A percentile compares a stretch with the other conserved stretches of the same genome.
phyloP scores from a whole-genome alignment of 2,113 vertebrate species.

The Nothocercus nigrocapillus region DNA sequence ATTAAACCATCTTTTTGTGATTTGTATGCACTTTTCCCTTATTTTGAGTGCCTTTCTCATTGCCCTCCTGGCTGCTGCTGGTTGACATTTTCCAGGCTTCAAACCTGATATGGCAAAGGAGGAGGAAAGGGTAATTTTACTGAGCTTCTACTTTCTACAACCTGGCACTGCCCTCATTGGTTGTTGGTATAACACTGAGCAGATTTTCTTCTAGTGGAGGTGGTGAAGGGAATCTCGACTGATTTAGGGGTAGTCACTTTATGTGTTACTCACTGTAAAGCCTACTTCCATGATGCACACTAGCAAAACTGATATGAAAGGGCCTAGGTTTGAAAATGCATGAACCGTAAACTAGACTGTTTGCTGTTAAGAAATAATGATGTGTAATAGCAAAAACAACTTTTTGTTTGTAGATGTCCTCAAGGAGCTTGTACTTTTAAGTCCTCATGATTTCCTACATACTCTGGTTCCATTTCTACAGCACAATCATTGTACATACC shows the following conservation, averaged over 20 bases:
- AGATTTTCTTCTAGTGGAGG: not conserved
- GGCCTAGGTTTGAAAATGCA: conserved; percentile 19
- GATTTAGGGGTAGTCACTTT: not conserved
- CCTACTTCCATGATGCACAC: not conserved
- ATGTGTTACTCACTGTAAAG: not conserved
- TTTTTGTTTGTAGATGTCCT: conserved; percentile 89
- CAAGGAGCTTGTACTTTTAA: conserved; percentile 97
- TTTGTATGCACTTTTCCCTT: not conserved
- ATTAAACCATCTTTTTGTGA: not conserved
- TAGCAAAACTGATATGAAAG: not conserved
- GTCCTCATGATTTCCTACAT: conserved; percentile 98
- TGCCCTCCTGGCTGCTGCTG: conserved; percentile 48
- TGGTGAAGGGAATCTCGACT: conserved; percentile 9
- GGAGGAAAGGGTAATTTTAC: conserved; percentile 41
- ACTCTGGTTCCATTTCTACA: conserved; percentile 98
- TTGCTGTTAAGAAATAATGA: conserved; percentile 55
- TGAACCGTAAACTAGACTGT: conserved; percentile 58
- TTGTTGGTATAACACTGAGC: not conserved
- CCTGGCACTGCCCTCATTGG: conserved; percentile 11
- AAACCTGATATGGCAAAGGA: conserved; percentile 16
- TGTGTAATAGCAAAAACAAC: conserved; percentile 68
- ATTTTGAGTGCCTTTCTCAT: not conserved
- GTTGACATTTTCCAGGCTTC: conserved; percentile 42
- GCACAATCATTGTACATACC: conserved; percentile 99
- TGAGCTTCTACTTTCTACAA: not conserved